Evolutionary conservation across 2,113 vertebrate species (phyloP), one percentile per base, ranked within the genome.

Genomic region (Hucho hucho): DNA sequence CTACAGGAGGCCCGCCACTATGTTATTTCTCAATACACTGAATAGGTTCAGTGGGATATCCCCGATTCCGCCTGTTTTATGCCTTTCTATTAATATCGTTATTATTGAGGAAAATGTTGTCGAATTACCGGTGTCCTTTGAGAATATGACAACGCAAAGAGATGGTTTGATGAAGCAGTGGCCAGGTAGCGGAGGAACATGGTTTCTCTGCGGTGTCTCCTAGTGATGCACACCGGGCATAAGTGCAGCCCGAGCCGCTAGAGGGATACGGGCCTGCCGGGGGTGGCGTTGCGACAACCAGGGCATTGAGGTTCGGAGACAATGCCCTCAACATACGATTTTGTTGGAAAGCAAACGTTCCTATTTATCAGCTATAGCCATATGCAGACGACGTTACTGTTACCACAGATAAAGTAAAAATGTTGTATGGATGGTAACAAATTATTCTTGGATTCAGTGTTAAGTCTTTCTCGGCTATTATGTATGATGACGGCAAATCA

Each of bases 131-230:
- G 18, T 61, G 6, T 22, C 25, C 29, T 70, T 22, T 29, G 20
- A 47, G 20, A 32, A 9, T 6, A 56, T 25, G 43, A 61, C 59
- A 11, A 29, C n/a, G 64, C 28, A 1, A 18, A 63, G 14, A 12
- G 14, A 71, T 4, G 69, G 73, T 66, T 74, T 81, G 78, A 84
- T 79, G 79, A 72, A 80, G 80, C n/a, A 61, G 74, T 83, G 89
- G 90, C 87, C 87, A 87, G 53, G 80, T 59, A 26, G 73, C 75
- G 78, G 64, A 85, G 85, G 89, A 90, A 92, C 88, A 91, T 91
- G 89, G 90, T 91, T 79, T 81, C 87, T 90, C 92, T 90, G 89
- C 93, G 93, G 92, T 90, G 92, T 94, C 87, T 93, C 91, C 86
- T 94, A 87, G 64, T 82, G 80, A 86, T 43, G 72, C 87, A 87